Base-by-base conservation (phyloP, 2,888 invertebrate genomes). In the Drosophila putrida region DNA sequence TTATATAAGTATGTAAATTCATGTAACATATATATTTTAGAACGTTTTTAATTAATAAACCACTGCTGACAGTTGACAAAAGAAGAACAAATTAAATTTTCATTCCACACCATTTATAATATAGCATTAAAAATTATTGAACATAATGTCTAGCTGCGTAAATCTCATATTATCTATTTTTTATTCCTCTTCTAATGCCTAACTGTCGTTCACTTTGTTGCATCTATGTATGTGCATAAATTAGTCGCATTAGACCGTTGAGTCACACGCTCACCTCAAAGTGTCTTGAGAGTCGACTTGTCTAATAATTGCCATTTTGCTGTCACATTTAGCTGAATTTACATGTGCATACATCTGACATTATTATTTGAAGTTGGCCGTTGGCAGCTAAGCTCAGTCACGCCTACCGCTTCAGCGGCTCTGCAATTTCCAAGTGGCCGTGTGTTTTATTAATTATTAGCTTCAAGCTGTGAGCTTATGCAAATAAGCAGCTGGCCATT, bases 301-400 rank as follows among this genome's bases (percentile, higher is more conserved):
- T 69, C 75, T 70, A 61, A 83, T 88, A 81, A 85, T 84, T 88
- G 72, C 83, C 89, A 78, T 71, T 85, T 80, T 70, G 70, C 75
- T 82, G 89, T 82, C 85, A 82, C 86, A 82, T 88, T 89, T 84
- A 76, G 71, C 65, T 65, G 83, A 74, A 88, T 76, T 88, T 86
- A 86, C 89, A 85, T 88, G 83, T 74, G 73, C 82, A 75, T 69
- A 79, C 66, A 85, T 65, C 70, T 74, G 67, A 73, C 78, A 78
- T 77, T 75, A 88, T 75, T 74, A 76, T 78, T 66, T 65, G 61
- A 71, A 80, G 70, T 70, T 64, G 53, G 55, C 36, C 67, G 31
- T 50, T 54, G 58, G 73, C 88, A 78, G 75, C 65, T 46, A 51
- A 49, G 54, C 51, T 50, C 61, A 15, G 60, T 27, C 66, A 36